phyloP scores from a whole-genome alignment of 2,797 vertebrate species.

The Schizopygopsis pylzovi region DNA sequence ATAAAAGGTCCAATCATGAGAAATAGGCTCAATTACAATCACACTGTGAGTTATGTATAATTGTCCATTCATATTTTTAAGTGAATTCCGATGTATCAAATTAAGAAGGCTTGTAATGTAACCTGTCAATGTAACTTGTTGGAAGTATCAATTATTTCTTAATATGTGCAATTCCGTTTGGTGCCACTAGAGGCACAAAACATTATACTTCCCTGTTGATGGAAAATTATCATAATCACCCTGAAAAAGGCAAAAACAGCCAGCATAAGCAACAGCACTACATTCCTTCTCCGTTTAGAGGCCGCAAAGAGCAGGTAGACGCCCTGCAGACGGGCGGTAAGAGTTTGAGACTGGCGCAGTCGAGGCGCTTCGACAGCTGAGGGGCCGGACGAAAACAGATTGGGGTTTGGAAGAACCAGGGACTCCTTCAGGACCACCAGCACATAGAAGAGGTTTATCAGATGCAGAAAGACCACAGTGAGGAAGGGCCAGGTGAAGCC shows the following conservation, averaged over 20 bases:
- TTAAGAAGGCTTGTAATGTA: no score
- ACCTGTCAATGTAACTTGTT: neutral
- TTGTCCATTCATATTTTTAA: neutral
- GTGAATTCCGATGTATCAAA: neutral
- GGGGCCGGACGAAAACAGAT: slow-evolving; percentile 12
- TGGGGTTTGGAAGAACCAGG: slow-evolving; percentile 46
- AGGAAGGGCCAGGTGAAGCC: slow-evolving; percentile 83
- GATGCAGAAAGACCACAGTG: slow-evolving; percentile 67
- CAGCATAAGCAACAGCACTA: slow-evolving; percentile 75
- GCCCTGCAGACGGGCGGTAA: slow-evolving; percentile 75
- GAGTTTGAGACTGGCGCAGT: slow-evolving; percentile 41
- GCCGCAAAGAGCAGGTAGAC: slow-evolving; percentile 80
- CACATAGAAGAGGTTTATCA: slow-evolving; percentile 79
- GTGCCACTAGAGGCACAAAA: neutral
- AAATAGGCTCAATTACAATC: neutral
- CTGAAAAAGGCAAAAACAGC: slow-evolving; percentile 77
- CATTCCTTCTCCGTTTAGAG: slow-evolving; percentile 68
- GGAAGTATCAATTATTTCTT: neutral
- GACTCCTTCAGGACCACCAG: slow-evolving; percentile 77
- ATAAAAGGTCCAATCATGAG: neutral
- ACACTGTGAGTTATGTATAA: neutral
- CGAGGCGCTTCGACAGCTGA: slow-evolving; percentile 40
- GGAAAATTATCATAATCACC: slow-evolving; percentile 50
- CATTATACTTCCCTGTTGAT: neutral
- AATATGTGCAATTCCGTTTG: neutral